These are phyloP conservation scores for Speoplatyrhinus poulsoni DNA, from an alignment of 2,113 vertebrate species.

Conservation along the genomic window DNA sequence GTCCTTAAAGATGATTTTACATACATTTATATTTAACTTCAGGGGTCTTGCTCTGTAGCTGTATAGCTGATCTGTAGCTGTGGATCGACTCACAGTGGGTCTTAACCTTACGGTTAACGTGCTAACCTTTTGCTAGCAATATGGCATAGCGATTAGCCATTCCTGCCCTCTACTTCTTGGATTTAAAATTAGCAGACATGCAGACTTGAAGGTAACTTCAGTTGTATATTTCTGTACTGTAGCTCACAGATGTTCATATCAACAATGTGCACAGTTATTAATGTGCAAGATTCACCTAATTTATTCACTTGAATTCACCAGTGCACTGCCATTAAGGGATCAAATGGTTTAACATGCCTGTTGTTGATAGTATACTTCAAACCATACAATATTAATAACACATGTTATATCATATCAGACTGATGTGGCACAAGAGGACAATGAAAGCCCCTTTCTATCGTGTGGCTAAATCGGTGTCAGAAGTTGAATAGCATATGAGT, in stretches of 20 bases:
- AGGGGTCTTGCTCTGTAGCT: background rate
- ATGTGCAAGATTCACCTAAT: background rate
- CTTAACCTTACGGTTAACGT: background rate
- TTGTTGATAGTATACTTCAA: constrained; percentile 23
- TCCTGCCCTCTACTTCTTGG: too few relatives aligned
- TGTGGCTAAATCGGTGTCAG: background rate
- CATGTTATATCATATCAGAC: constrained; percentile 8
- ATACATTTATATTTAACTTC: background rate
- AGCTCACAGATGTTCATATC: too few relatives aligned
- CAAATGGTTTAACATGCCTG: constrained; percentile 16
- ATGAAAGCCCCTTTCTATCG: background rate
- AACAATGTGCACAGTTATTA: too few relatives aligned
- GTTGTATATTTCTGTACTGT: too few relatives aligned
- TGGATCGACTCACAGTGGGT: constrained; percentile 5
- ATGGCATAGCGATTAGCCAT: too few relatives aligned
- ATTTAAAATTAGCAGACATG: too few relatives aligned
- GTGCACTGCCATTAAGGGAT: constrained; percentile 18
- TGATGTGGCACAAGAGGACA: background rate
- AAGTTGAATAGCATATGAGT: background rate
- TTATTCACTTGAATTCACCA: constrained; percentile 46
- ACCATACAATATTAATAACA: constrained; percentile 28
- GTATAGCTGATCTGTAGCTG: background rate
- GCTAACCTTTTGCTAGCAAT: too few relatives aligned
- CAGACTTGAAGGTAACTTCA: too few relatives aligned
- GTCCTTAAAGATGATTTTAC: constrained; percentile 12